Evolutionary conservation across 2,113 vertebrate genomes (phyloP), one percentile per base, ranked within the genome.

Genomic region (Stomatorhinus ivindoensis): DNA sequence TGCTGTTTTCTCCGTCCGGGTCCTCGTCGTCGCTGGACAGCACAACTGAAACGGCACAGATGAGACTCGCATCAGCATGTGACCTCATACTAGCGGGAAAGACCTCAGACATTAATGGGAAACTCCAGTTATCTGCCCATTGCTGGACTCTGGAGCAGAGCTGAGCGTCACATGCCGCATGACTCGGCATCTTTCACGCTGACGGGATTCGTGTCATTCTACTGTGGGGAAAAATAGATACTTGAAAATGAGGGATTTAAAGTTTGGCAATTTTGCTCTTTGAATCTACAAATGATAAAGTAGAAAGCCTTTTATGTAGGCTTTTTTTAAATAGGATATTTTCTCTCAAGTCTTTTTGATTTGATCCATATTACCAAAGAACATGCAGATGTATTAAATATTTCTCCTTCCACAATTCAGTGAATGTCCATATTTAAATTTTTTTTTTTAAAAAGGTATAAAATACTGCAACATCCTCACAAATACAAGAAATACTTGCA

Each of bases 21-120:
- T 94, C 95, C n/a, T 97, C 93, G 3, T 90, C 91, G 0, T 96
- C 96, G 89, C 98, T 99, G 93, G 98, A 99, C 92, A 99, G 95
- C 91, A 99, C 96, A 92, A 99, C 98, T 99, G 93, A 39, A 93
- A 94, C 90, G 7, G 89, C 80, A 89, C 90, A 92, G 50, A 15
- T n/a, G 35, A 86, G 53, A 7, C n/a, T 50, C 39, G 8, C 24
- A n/a, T 13, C 4, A 15, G 10, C 5, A 7, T 21, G 53, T 21
- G 53, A 55, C 1, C 17, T 55, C 53, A 21, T 21, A 35, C 27
- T 5, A 2, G 35, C 3, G 27, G 51, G 50, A 17, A 50, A 46
- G 39, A 24, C 51, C 13, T 87, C 51, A 42, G 86, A 19, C 35
- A 4, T 5, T 4, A 5, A 5, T 4, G 42, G 42, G 42, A 55